These are phyloP conservation scores for Sebastiscus albofasciatus DNA, from an alignment of 2,797 vertebrate genomes.

Conservation along the genomic window DNA sequence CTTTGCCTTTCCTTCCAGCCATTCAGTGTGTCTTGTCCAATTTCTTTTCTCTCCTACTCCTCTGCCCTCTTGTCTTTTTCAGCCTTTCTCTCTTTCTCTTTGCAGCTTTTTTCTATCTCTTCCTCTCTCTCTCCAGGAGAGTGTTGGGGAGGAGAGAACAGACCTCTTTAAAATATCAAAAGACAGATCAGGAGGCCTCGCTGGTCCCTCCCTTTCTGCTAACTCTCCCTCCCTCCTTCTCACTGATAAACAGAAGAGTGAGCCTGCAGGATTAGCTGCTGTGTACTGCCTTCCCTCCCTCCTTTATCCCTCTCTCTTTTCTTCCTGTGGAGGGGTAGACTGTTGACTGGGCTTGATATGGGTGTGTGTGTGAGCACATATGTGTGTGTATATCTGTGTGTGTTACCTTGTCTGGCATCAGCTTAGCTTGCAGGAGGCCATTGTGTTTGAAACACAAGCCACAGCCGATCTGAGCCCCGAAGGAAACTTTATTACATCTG, in stretches of 20 bases:
- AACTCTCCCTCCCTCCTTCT: slow-evolving; percentile 66
- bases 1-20: slow-evolving; percentile 43
- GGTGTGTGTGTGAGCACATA: slow-evolving; percentile 52
- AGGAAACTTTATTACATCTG: slow-evolving; percentile 72
- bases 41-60: slow-evolving; percentile 40
- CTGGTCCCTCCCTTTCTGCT: slow-evolving; percentile 63
- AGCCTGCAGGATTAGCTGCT: slow-evolving; percentile 77
- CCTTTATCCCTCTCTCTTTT: slow-evolving; percentile 71
- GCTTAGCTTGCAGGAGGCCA: slow-evolving; percentile 71
- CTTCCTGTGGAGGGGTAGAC: slow-evolving; percentile 65
- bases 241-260: slow-evolving; percentile 79
- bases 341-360: slow-evolving; percentile 66
- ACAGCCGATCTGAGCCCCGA: slow-evolving; percentile 48
- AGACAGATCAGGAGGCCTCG: slow-evolving; percentile 80
- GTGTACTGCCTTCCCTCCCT: slow-evolving; percentile 64
- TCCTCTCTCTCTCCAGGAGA: slow-evolving; percentile 52
- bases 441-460: slow-evolving; percentile 69
- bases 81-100: slow-evolving; percentile 18
- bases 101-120: slow-evolving; percentile 52
- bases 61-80: slow-evolving; percentile 51
- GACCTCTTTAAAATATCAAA: slow-evolving; percentile 87
- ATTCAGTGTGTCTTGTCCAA: slow-evolving; percentile 32
- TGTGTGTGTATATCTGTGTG: slow-evolving; percentile 41
- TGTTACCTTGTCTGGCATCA: slow-evolving; percentile 74
- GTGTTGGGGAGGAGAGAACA: slow-evolving; percentile 80